These are phyloP conservation scores for Ips typographus DNA, from an alignment of 1,140 invertebrate species.

Conservation along the genomic window DNA sequence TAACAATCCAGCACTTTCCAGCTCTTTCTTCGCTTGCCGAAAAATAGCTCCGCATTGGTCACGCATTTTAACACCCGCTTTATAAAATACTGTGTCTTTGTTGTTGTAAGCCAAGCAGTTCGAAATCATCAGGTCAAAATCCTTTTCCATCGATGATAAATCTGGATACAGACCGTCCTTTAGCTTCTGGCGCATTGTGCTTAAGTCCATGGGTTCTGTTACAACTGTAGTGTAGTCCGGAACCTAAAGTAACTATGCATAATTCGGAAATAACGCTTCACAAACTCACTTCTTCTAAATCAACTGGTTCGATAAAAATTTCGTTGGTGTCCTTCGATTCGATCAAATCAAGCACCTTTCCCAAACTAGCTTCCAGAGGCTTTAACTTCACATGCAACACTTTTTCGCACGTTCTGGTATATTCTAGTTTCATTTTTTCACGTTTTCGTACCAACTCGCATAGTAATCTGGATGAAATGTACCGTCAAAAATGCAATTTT, in stretches of 20 bases:
- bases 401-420: constrained; percentile 78
- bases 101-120: constrained; percentile 96
- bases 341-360: constrained; percentile 74
- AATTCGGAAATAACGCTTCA: too few relatives aligned
- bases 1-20: constrained; percentile 64
- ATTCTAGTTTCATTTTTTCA: constrained; percentile 91
- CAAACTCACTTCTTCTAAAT: constrained; percentile 70
- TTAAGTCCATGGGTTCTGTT: constrained; percentile 93
- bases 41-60: constrained; percentile 81
- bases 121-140: constrained; percentile 92
- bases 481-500: neutral
- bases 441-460: constrained; percentile 94
- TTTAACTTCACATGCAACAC: constrained; percentile 78
- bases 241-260: constrained; percentile 57
- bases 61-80: constrained; percentile 59
- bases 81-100: constrained; percentile 84
- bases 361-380: constrained; percentile 77
- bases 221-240: constrained; percentile 93
- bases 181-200: constrained; percentile 85
- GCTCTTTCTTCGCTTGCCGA: constrained; percentile 72
- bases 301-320: constrained; percentile 92
- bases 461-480: constrained; percentile 58
- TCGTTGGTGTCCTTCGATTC: constrained; percentile 79
- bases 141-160: constrained; percentile 78
- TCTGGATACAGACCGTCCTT: constrained; percentile 74